Base-by-base conservation (phyloP, 2,113 vertebrate genomes). In the Campylorhamphus procurvoides region DNA sequence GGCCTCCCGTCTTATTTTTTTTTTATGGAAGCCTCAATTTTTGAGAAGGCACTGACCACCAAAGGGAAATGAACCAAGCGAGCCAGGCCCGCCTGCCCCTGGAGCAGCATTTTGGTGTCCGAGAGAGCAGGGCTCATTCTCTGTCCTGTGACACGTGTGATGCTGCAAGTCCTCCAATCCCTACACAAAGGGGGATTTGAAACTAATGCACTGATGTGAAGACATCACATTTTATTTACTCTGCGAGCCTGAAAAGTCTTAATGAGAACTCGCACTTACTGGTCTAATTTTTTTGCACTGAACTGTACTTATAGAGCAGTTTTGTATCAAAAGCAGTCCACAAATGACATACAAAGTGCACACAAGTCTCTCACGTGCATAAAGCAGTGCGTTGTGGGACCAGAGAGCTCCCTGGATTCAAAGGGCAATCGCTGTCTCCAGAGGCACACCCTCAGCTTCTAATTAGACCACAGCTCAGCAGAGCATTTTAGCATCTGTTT, bases 381-480 rank as follows among this genome's bases (percentile, higher is more conserved):
- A 58, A 81, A 84, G 28, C 84, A 89, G 89, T 4, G 2, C 66
- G 4, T 22, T 55, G 55, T 0, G 29, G 84, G 90, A 94, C 79
- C 84, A 50, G 67, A 0, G 2, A 81, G 56, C 76, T 90, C 79
- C 68, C 83, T 90, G 10, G 24, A 81, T 71, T 94, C 84, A 79
- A 94, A 86, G 52, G 84, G 81, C 76, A 75, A 39, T 56, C 67
- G 31, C 71, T 27, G 72, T 84, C 94, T 93, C 93, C 64, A 93
- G 94, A 78, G 94, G 64, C 85, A 87, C 78, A 94, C 40, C 85
- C 76, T 94, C 60, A 40, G 85, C 86, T 95, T 88, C 90, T 96
- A 94, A 96, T 94, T 92, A 96, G 93, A 93, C 92, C 90, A 77
- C 73, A 96, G 92, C 73, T 90, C 96, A 94, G 90, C 68, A 93